Evolutionary conservation across 2,113 vertebrate genomes (phyloP).

Genomic region (Melierax canorus): DNA sequence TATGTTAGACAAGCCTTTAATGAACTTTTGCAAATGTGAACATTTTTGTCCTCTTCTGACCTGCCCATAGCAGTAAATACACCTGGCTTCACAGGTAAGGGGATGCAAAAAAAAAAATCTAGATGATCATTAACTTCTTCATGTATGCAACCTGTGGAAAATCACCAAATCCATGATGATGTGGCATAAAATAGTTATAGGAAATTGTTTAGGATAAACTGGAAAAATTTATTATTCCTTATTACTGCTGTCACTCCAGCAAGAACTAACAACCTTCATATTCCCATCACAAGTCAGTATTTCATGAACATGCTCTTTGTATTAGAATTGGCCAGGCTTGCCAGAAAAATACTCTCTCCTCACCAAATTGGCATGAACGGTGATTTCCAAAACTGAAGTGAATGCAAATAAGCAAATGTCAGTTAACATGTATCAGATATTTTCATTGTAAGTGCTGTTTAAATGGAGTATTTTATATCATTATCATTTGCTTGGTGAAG

Average conservation of each 20-base stretch:
- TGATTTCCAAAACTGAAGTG: neutral
- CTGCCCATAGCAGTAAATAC: neutral
- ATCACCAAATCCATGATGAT: neutral
- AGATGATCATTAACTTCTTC: neutral
- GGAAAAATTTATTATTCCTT: neutral
- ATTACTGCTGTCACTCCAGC: neutral
- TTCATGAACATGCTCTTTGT: neutral
- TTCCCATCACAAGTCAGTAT: neutral
- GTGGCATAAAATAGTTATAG: neutral
- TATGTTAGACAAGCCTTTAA: neutral
- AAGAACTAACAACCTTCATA: neutral
- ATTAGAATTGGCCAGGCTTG: neutral
- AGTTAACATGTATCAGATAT: neutral
- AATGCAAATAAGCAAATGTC: neutral
- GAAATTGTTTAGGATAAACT: neutral
- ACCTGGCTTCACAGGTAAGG: neutral
- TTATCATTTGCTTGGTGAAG: neutral
- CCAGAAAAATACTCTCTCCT: neutral
- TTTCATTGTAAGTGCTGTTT: neutral
- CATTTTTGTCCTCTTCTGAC: neutral
- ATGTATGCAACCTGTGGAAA: neutral
- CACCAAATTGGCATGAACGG: neutral
- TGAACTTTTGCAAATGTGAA: neutral
- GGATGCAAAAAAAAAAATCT: neutral
- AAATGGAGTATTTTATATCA: neutral